phyloP scores from a whole-genome alignment of 2,113 vertebrate genomes.

The Opisthocomus hoazin region DNA sequence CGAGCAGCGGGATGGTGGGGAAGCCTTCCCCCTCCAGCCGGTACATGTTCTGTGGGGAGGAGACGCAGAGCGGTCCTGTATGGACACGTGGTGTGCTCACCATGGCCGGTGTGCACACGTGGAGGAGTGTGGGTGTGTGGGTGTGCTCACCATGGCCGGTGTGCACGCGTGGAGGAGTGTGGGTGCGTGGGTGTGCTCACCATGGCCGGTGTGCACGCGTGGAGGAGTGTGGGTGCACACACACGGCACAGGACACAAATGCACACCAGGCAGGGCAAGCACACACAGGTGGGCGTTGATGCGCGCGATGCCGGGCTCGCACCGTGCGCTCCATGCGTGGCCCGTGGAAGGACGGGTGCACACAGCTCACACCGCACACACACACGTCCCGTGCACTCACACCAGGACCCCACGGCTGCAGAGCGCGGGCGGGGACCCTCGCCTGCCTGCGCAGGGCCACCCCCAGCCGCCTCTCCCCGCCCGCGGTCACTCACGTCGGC shows the following conservation, averaged over 20 bases:
- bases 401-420: not conserved
- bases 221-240: fast-evolving
- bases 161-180: too few species aligned
- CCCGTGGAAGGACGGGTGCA: fast-evolving
- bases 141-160: too few species aligned
- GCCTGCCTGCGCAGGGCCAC: not conserved
- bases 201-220: fast-evolving
- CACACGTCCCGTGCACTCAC: fast-evolving
- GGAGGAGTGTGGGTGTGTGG: too few species aligned
- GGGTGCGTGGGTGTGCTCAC: not conserved
- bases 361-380: fast-evolving
- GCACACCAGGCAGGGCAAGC: not conserved
- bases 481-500: constrained; percentile 72
- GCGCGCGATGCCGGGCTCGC: fast-evolving
- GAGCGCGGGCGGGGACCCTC: not conserved
- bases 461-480: fast-evolving
- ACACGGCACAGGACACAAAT: fast-evolving
- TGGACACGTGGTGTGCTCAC: too few species aligned
- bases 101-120: too few species aligned
- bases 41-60: constrained; percentile 78
- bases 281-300: fast-evolving
- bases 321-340: fast-evolving
- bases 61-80: not conserved
- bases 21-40: constrained; percentile 91
- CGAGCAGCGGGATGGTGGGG: constrained; percentile 81